These are phyloP conservation scores for Esperia sulphurella DNA, from an alignment of 2,888 invertebrate species.

Conservation along the genomic window DNA sequence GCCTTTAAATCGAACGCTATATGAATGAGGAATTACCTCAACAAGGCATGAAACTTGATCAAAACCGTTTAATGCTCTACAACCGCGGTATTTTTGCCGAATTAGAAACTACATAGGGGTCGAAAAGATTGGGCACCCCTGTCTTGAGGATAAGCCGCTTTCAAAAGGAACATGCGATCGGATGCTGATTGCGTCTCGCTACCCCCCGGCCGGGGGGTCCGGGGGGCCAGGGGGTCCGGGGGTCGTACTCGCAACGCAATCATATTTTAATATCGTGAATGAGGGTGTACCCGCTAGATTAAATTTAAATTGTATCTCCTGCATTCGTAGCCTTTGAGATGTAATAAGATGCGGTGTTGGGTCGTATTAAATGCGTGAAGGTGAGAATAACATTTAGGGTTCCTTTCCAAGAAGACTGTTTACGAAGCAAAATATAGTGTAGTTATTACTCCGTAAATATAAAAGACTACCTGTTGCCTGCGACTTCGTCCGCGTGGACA, in stretches of 20 bases:
- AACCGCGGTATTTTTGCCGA: not conserved
- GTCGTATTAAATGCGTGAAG: conserved; percentile 6
- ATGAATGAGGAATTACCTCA: too few species aligned
- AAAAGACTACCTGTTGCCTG: too few species aligned
- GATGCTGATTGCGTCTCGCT: conserved; percentile 65
- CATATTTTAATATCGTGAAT: conserved; percentile 75
- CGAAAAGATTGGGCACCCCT: conserved; percentile 5
- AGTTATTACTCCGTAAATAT: too few species aligned
- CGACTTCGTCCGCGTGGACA: too few species aligned
- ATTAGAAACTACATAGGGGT: not conserved
- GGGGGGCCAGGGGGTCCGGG: too few species aligned
- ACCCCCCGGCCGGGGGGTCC: conserved; percentile 5
- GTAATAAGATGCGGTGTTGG: conserved; percentile 7
- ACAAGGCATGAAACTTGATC: too few species aligned
- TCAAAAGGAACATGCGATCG: conserved; percentile 74
- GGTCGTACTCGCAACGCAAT: conserved; percentile 47
- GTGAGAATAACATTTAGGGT: not conserved
- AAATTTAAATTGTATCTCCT: conserved; percentile 47
- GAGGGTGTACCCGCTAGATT: conserved; percentile 50
- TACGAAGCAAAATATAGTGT: too few species aligned
- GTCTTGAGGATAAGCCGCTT: conserved; percentile 61
- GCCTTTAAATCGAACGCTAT: too few species aligned
- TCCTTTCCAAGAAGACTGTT: too few species aligned
- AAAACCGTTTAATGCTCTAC: not conserved
- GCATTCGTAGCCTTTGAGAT: not conserved